phyloP scores from a whole-genome alignment of 2,888 invertebrate genomes.

The Seira musarum region DNA sequence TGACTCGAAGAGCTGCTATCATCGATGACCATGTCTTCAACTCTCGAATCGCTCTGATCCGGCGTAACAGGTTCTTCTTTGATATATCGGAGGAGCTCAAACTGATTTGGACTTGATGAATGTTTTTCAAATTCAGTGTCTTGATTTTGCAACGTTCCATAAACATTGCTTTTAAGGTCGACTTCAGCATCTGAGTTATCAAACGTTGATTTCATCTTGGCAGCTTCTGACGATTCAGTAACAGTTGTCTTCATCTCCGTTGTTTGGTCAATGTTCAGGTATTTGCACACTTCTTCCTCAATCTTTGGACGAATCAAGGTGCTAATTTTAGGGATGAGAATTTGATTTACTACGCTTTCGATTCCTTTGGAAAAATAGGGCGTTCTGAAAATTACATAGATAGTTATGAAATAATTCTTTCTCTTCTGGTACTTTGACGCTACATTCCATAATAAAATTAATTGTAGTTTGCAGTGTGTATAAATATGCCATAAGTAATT shows the following conservation, averaged over 20 bases:
- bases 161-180: background rate
- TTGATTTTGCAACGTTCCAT: background rate
- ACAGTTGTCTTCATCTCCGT: constrained; percentile 67
- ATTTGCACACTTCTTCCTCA: constrained; percentile 91
- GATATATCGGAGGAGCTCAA: background rate
- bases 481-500: no score
- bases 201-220: background rate
- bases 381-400: constrained; percentile 75
- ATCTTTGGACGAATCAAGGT: constrained; percentile 91
- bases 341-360: constrained; percentile 95
- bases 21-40: constrained; percentile 21
- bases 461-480: no score
- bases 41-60: background rate
- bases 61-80: background rate
- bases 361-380: constrained; percentile 92
- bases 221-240: background rate
- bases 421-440: no score
- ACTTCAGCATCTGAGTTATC: background rate
- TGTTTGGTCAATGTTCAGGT: constrained; percentile 85
- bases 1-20: background rate
- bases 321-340: constrained; percentile 93
- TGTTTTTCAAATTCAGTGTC: no score
- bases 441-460: no score
- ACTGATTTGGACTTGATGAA: background rate
- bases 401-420: no score